Evolutionary conservation across 2,797 vertebrate species (phyloP), one percentile per base, ranked within the genome.

Genomic region (Acrossocheilus fasciatus): DNA sequence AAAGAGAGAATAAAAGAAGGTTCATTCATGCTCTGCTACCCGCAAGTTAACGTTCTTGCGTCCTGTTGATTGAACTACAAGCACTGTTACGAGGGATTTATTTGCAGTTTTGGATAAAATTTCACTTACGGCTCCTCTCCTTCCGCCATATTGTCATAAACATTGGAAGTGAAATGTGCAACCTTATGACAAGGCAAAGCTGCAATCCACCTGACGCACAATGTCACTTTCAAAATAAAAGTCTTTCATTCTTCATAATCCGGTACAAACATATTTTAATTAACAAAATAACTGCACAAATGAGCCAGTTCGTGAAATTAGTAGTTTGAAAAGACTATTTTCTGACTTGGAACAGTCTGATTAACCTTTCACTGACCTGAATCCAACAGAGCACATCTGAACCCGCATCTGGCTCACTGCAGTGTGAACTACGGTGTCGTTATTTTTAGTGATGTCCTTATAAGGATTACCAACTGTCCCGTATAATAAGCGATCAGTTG

Each of bases 1-100:
- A 97, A 95, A 93, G 94, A 97, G 97, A 96, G 96, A 96, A 96
- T 96, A 97, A 97, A 97, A 96, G 96, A 97, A 97, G 97, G 96
- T 97, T 97, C 96, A 96, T 96, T 95, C 96, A 95, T 95, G 95
- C 96, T 94, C 93, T 90, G 92, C 91, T 92, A 88, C 75, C 78
- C 86, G 87, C 86, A 86, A 87, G 86, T 85, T 82, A 73, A 80
- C 62, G 79, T 88, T 75, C 78, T 86, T 73, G 84, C 90, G 87
- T 62, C 81, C 69, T 81, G 87, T 93, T 92, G 86, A 76, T 90
- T 80, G 89, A 89, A 92, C 89, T 59, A 91, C 57, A 92, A 89
- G 89, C 85, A 85, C 85, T 90, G 85, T 92, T 88, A 90, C 82
- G 43, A 87, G 87, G 86, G 88, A 87, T 88, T 91, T 92, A 87